Base-by-base conservation (phyloP, 2,888 invertebrate species). In the Sericinus montela region DNA sequence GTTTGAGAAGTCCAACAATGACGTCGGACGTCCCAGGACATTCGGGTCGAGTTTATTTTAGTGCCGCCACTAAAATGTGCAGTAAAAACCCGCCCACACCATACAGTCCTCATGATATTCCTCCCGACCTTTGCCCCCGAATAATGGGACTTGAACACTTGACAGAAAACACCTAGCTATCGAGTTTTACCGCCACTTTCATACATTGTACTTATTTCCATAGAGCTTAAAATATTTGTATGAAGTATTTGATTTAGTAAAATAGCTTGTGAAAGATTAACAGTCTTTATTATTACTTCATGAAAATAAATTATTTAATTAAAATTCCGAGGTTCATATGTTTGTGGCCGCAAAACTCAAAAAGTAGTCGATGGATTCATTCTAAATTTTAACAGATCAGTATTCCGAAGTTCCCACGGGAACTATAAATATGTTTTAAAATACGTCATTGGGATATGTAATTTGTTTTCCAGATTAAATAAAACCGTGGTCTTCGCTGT, bases 11-110 rank as follows among this genome's bases (percentile, higher is more conserved):
- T 65, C 67, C 73, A 72, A 83, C 81, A 82, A 80, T 78, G 81
- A 78, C 64, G 60, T 52, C 65, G 69, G 60, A 59, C 74, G 59
- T 65, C 74, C 71, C 77, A 75, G 76, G 75, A 75, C 81, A 75
- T 77, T 78, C 60, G 61, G 71, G 62, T 67, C 56, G 64, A 77
- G 73, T 84, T 84, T 81, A 85, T 83, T 80, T 82, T 77, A 81
- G 75, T 79, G 77, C 71, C 65, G 62, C 72, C 74, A 75, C 75
- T 82, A 76, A 83, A 82, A 73, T 73, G 72, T 66, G 76, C 75
- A 79, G 77, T 85, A 85, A 84, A 77, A 83, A 75, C 72, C 79
- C 86, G 72, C 87, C 87, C 78, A 86, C 85, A 66, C 80, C 77
- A 75, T 79, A 69, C 73, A 71, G 58, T 16, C n/a, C 71, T 75